A percentile compares a stretch with the other conserved stretches of the same genome.
Conservation (phyloP, 2,888 invertebrate species). For the Eilema depressum region DNA sequence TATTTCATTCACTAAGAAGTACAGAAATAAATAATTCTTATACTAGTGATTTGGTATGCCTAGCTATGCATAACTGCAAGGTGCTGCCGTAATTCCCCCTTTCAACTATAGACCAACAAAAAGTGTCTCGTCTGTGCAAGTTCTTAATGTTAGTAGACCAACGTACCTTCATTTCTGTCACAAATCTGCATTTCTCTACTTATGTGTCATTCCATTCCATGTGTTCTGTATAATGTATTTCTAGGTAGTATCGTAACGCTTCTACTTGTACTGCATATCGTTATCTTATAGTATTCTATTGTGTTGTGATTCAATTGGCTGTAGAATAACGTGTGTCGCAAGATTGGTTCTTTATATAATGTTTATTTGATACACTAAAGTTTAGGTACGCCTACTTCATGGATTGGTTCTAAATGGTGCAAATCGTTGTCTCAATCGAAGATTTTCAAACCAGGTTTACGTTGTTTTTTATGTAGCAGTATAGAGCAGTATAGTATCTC, state of each 20-base stretch:
- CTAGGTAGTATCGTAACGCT: conserved; percentile 45
- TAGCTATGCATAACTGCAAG: not conserved
- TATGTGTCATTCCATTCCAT: conserved; percentile 73
- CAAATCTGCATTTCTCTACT: conserved; percentile 60
- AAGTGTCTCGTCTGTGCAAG: not conserved
- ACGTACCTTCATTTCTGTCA: conserved; percentile 48
- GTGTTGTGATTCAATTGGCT: conserved; percentile 24
- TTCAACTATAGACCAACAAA: conserved; percentile 5
- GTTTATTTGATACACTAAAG: not conserved
- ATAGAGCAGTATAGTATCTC: no score
- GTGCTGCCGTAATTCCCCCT: not conserved
- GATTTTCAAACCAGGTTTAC: no score
- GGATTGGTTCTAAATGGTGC: no score
- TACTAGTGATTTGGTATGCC: not conserved
- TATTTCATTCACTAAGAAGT: not conserved
- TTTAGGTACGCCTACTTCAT: no score
- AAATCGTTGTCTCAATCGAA: no score
- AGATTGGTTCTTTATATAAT: not conserved
- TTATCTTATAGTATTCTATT: conserved; percentile 38
- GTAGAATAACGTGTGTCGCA: conserved; percentile 16
- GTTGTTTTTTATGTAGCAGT: no score
- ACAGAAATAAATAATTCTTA: not conserved
- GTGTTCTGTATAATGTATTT: conserved; percentile 60
- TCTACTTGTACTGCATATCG: conserved; percentile 33
- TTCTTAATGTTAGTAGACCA: conserved; percentile 21